Base-by-base conservation (phyloP, 1,140 invertebrate genomes). In the Pachypeltis micranthus region DNA sequence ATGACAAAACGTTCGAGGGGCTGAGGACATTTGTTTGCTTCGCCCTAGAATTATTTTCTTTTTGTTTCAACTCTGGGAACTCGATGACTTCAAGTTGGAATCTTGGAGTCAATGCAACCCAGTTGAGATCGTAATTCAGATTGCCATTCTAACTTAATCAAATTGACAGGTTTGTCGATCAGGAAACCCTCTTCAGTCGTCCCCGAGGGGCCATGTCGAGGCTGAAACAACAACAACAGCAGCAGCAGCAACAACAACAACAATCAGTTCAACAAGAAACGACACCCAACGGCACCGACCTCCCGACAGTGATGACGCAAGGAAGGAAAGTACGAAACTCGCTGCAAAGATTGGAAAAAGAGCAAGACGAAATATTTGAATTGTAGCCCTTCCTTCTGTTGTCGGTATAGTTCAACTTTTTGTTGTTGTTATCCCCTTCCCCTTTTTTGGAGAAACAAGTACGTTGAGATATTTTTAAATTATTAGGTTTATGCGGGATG, bases 331-430 rank as follows among this genome's bases (percentile, higher is more conserved):
- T 92, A 2, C 82, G 84, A 71, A 86, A 81, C 64, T 91, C 88
- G 1, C 72, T 91, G 44, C 84, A 87, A 73, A 81, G 86, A 69
- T 78, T 91, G 61, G 86, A 91, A 75, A 81, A 87, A 69, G 82
- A 87, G 70, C 88, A 91, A 74, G 89, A 92, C 70, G 89, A 92
- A 73, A 82, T 91, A 73, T 93, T 91, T 73, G 87, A 93, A 75
- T 87, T 92, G 83, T 92, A 90, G 86, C 66, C 31, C 7, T 16
- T 7, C 31, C 16, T 16, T 39, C n/a, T n/a, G n/a, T n/a, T n/a
- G n/a, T n/a, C n/a, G n/a, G n/a, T n/a, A n/a, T n/a, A n/a, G n/a
- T n/a, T n/a, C n/a, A n/a, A n/a, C n/a, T n/a, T n/a, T n/a, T n/a
- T n/a, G n/a, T n/a, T n/a, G n/a, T n/a, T n/a, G n/a, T n/a, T n/a